Evolutionary conservation across 2,888 invertebrate genomes (phyloP), one percentile per base, ranked within the genome.

Genomic region (Eupelmus urozonus): DNA sequence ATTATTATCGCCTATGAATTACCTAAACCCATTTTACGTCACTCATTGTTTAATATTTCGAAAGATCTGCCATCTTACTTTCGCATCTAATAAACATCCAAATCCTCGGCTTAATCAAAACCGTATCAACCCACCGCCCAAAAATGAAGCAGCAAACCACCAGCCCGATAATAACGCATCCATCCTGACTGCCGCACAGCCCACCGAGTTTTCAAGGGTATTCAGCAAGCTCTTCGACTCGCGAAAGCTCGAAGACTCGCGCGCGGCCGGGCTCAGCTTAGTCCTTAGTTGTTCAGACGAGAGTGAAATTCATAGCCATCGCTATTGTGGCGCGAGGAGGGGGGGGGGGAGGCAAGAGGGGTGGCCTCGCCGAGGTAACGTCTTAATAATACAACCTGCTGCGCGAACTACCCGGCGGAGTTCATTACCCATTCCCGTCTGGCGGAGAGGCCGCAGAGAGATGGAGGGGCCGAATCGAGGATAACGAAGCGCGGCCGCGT

Each of bases 371-470:
- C 72, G 79, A 76, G 81, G 83, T 84, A 85, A 86, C 87, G 84
- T 87, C 86, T 88, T 87, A 86, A 88, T 88, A 87, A 87, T 86
- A 85, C 86, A 87, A 87, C 45, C 76, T 49, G 82, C 82, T 80
- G 69, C 81, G 81, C 81, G 76, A 84, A 85, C 85, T 83, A 82
- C 83, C 84, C 82, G 13, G 2, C 42, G 81, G 84, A 86, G 85
- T 88, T 88, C 88, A 88, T 88, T 88, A 88, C 84, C 87, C 85
- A 86, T 87, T 88, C 87, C 85, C 78, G 83, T 82, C 83, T 83
- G 82, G 81, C 9, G 9, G 34, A 3, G 3, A 34, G 82, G 84
- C 82, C 23, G 18, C 27, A 29, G 9, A 16, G 4, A 13, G 45
- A 16, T 9, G 34, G 16, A n/a, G 20, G 82, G 83, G 82, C 20